Conservation (phyloP, 2,888 invertebrate species). For the Aplocera efformata region DNA sequence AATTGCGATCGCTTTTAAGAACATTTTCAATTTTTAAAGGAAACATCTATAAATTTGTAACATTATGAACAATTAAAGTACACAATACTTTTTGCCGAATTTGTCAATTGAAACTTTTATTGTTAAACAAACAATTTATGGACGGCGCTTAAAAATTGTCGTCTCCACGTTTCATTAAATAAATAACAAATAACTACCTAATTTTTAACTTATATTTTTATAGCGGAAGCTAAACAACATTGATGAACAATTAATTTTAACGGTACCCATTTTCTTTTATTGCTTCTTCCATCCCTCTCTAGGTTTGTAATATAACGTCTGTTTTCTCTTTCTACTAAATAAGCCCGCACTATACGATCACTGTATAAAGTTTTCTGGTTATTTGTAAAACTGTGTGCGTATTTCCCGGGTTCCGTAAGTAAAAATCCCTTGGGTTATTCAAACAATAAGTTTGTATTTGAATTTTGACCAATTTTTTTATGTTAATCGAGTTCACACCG, state of each 20-base stretch:
- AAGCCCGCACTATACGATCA: slow-evolving; percentile 37
- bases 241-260: slow-evolving; percentile 43
- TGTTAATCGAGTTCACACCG: too few species aligned
- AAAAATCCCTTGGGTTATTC: too few species aligned
- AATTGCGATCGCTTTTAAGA: not conserved
- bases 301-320: slow-evolving; percentile 23
- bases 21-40: too few species aligned
- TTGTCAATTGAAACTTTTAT: too few species aligned
- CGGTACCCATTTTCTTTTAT: slow-evolving; percentile 48
- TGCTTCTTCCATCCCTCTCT: slow-evolving; percentile 31
- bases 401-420: slow-evolving; percentile 17
- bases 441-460: too few species aligned
- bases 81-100: too few species aligned
- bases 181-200: not conserved
- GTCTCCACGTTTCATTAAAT: not conserved
- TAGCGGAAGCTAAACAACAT: slow-evolving; percentile 33
- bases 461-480: too few species aligned
- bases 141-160: too few species aligned
- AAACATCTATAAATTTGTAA: too few species aligned
- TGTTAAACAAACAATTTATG: too few species aligned
- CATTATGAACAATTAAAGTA: too few species aligned
- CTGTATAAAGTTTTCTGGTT: slow-evolving; percentile 49
- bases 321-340: slow-evolving; percentile 32
- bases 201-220: too few species aligned
- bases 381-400: slow-evolving; percentile 39